These are phyloP conservation scores for Phainopepla nitens DNA, from an alignment of 2,113 vertebrate species.

Conservation along the genomic window DNA sequence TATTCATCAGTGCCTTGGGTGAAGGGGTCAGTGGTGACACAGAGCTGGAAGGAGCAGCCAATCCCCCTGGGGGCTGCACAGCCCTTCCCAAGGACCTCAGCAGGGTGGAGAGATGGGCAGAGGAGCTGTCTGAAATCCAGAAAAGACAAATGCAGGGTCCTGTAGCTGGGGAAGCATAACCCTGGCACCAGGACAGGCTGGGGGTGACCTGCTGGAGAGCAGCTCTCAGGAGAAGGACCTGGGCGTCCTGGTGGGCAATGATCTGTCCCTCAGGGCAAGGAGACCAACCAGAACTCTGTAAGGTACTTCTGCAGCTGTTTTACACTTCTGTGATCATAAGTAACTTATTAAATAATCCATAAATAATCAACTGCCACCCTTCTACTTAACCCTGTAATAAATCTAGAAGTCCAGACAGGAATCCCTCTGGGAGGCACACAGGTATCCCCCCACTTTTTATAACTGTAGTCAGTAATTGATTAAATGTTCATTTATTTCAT, in stretches of 20 bases:
- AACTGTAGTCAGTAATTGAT: neutral
- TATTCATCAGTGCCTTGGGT: neutral
- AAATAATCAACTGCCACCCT: neutral
- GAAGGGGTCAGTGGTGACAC: neutral
- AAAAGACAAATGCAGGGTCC: neutral
- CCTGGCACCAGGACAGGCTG: neutral
- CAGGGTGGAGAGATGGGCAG: neutral
- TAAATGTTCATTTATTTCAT: neutral
- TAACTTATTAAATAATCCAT: neutral
- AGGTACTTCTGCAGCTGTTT: neutral
- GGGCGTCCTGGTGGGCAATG: neutral
- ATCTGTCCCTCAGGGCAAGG: neutral
- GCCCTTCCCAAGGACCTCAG: neutral
- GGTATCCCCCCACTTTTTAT: neutral
- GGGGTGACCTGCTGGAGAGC: neutral
- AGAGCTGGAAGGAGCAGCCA: neutral
- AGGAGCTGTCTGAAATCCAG: neutral
- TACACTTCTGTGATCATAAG: neutral
- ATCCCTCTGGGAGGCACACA: neutral
- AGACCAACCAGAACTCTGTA: neutral
- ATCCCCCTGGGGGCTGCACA: neutral
- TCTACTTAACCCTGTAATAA: neutral
- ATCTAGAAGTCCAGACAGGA: neutral
- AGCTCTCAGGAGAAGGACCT: neutral
- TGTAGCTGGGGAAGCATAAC: neutral